phyloP scores from a whole-genome alignment of 2,113 vertebrate species.

The Thalassoma bifasciatum region DNA sequence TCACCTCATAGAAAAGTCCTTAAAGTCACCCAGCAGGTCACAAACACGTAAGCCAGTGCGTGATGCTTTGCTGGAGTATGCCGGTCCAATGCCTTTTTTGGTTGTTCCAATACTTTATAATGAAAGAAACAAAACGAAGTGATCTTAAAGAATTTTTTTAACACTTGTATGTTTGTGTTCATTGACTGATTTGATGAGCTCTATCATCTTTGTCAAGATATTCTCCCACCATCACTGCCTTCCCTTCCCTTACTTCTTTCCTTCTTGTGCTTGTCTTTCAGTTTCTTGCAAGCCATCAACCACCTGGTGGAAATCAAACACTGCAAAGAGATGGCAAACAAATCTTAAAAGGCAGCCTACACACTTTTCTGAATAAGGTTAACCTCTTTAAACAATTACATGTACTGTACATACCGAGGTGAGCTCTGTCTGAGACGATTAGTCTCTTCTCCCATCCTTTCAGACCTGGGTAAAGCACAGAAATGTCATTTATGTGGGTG shows the following conservation, averaged over 20 bases:
- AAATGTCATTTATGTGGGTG: conserved; percentile 6
- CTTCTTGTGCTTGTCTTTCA: conserved; percentile 95
- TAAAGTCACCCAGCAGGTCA: conserved; percentile 95
- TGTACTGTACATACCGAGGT: conserved; percentile 86
- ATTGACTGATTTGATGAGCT: background rate
- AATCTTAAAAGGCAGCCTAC: background rate
- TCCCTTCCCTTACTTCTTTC: conserved; percentile 90
- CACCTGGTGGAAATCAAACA: conserved; percentile 98
- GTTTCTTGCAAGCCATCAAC: conserved; percentile 96
- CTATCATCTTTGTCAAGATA: background rate
- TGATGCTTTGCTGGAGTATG: conserved; percentile 96
- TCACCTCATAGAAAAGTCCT: conserved; percentile 93
- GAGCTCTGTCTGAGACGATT: conserved; percentile 96
- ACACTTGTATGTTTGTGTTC: background rate
- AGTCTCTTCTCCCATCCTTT: conserved; percentile 98
- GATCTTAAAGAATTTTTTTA: conserved; percentile 1
- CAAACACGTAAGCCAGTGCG: conserved; percentile 95
- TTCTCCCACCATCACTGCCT: background rate
- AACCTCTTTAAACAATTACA: background rate
- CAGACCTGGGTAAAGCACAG: conserved; percentile 83
- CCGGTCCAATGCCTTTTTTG: conserved; percentile 97
- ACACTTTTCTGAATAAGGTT: background rate
- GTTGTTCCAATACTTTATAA: conserved; percentile 94
- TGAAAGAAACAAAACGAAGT: background rate
- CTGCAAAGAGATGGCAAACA: conserved; percentile 75